A percentile compares a stretch with the other conserved stretches of the same genome.
Conservation (phyloP, 1,140 invertebrate genomes). For the Papilio glaucus region DNA sequence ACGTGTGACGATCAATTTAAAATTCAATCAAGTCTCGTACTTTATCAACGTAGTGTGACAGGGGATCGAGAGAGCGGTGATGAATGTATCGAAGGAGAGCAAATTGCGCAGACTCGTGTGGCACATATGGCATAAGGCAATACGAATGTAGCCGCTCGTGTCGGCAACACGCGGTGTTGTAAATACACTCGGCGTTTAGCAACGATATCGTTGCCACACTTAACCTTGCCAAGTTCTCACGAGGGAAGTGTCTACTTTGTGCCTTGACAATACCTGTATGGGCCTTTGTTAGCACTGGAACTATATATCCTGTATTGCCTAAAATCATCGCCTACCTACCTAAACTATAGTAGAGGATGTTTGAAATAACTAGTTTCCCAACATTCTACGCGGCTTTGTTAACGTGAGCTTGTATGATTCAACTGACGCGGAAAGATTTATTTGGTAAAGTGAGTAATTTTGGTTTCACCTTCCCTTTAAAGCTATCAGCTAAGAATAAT, state of each 20-base stretch:
- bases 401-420: conserved; percentile 42
- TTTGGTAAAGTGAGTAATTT: conserved; percentile 42
- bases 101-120: conserved; percentile 46
- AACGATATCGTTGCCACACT: conserved; percentile 81
- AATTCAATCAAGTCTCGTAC: conserved; percentile 36
- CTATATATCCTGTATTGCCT: conserved; percentile 76
- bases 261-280: conserved; percentile 82
- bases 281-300: conserved; percentile 75
- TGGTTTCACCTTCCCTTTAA: conserved; percentile 38
- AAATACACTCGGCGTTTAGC: conserved; percentile 79
- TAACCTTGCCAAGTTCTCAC: conserved; percentile 82
- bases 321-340: conserved; percentile 54
- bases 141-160: conserved; percentile 74
- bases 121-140: conserved; percentile 51
- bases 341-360: conserved; percentile 46
- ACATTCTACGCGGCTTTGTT: conserved; percentile 44
- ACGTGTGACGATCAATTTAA: conserved; percentile 51
- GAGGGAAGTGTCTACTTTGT: conserved; percentile 81
- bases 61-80: conserved; percentile 32
- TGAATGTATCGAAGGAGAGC: conserved; percentile 37
- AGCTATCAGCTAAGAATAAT: background rate
- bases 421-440: conserved; percentile 44
- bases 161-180: conserved; percentile 78
- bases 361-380: conserved; percentile 60
- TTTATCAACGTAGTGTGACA: conserved; percentile 38